Evolutionary conservation across 2,113 vertebrate genomes (phyloP), one percentile per base, ranked within the genome.

Genomic region (Equus przewalskii): DNA sequence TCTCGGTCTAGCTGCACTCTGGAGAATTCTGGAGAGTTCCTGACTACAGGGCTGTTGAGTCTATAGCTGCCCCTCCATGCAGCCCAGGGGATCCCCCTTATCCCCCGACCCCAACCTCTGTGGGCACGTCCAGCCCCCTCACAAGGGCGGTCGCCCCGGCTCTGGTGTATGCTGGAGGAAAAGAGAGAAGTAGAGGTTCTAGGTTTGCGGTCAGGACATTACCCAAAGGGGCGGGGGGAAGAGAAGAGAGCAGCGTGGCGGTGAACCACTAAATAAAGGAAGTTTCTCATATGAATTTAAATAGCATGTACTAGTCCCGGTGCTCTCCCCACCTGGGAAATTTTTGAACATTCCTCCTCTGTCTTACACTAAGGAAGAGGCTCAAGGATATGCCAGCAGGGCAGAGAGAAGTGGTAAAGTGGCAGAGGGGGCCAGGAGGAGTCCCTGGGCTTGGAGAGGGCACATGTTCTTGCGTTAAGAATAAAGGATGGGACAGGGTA

Each of bases 241-340:
- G 73, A 75, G 62, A 73, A 87, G 80, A 72, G 62, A 21, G 12
- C 4, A 0, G 33, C 49, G 3, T 41, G 75, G 49, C 51, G 51
- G 75, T 21, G 44, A 92, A 78, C 79, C 80, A 78, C 73, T 9
- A 85, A 95, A 95, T 97, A 90, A 73, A 95, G 94, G 95, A 97
- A 97, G 94, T 92, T 84, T 91, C 95, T 80, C 36, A 3, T 41
- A 60, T 92, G 92, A 87, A 87, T 5, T 13, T 12, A 92, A 94
- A 93, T 72, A 75, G 56, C 16, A 30, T 6, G 22, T 30, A 18
- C 81, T 7, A 4, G 83, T 82, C n/a, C 87, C 75, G 49, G 36
- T 0, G 2, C 13, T 83, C 12, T 84, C 78, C 64, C 76, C 65
- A 41, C 64, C 36, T 89, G 80, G 93, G 95, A 83, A 93, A 91